Evolutionary conservation across 2,113 vertebrate genomes (phyloP).

Genomic region (Colinus virginianus): DNA sequence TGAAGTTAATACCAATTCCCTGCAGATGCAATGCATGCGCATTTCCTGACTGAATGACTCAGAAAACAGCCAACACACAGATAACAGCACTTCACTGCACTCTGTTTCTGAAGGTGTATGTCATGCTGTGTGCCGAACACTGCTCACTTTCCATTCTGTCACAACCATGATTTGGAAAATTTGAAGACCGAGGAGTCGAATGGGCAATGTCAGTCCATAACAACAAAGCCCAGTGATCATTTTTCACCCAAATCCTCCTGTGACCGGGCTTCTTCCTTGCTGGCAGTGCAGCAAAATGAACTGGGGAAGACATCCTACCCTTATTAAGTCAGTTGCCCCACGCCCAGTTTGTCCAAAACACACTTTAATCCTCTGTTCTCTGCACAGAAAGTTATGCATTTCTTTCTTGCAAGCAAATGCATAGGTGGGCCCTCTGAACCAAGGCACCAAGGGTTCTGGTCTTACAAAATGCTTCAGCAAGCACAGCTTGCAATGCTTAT

Average conservation of each 20-base stretch:
- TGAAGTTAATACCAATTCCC: not conserved
- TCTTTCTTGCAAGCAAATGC: not conserved
- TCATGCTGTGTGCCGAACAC: not conserved
- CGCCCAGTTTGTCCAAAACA: not conserved
- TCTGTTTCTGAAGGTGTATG: not conserved
- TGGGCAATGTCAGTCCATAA: not conserved
- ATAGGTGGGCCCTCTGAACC: not conserved
- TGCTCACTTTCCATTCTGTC: not conserved
- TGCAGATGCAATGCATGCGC: not conserved
- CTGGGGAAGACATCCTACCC: not conserved
- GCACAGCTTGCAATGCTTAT: not conserved
- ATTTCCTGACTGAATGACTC: not conserved
- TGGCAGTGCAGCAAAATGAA: not conserved
- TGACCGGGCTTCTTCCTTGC: not conserved
- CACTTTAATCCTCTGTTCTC: not conserved
- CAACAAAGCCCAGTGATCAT: not conserved
- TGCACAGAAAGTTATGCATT: not conserved
- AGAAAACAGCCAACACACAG: conserved; percentile 1
- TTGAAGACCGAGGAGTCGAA: not conserved
- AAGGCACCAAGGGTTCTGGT: not conserved
- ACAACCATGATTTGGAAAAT: not conserved
- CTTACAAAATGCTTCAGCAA: not conserved
- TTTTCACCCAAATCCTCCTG: not conserved
- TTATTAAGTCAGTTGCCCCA: not conserved
- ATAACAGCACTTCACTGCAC: not conserved